Evolutionary conservation across 2,797 vertebrate species (phyloP).

Genomic region (Siniperca scherzeri): DNA sequence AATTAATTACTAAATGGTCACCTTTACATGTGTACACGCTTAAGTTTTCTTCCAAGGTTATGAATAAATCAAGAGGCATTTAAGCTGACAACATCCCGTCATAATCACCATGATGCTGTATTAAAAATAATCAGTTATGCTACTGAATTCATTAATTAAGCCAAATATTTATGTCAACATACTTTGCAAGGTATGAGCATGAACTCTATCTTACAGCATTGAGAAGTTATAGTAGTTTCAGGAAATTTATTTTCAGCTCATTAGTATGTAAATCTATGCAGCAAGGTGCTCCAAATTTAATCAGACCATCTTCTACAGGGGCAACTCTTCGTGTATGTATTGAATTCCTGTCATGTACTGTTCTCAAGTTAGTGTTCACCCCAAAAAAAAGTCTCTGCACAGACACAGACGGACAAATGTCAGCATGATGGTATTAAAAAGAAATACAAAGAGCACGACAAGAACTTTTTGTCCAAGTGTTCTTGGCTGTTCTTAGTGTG

Average conservation of each 20-base stretch:
- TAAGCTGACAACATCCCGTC: conserved; percentile 22
- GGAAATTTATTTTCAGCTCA: conserved; percentile 14
- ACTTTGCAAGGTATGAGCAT: conserved; percentile 33
- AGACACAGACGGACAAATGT: conserved; percentile 26
- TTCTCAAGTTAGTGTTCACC: conserved; percentile 13
- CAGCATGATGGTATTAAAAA: conserved; percentile 14
- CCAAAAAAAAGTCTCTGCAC: conserved; percentile 20
- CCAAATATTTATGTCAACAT: conserved; percentile 45
- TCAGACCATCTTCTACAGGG: conserved; percentile 52
- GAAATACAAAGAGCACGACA: conserved; percentile 23
- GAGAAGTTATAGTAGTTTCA: conserved; percentile 22
- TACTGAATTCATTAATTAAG: conserved; percentile 71
- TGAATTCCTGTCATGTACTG: conserved; percentile 40
- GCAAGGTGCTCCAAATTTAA: conserved; percentile 58
- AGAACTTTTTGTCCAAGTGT: conserved; percentile 30
- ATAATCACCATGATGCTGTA: conserved; percentile 37
- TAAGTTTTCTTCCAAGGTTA: conserved; percentile 26
- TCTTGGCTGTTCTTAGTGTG: conserved; percentile 27
- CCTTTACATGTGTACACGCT: conserved; percentile 14
- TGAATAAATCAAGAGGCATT: conserved; percentile 66
- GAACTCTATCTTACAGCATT: conserved; percentile 4
- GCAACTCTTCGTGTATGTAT: conserved; percentile 9
- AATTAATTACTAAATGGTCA: conserved; percentile 53
- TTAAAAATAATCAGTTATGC: conserved; percentile 55
- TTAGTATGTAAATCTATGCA: conserved; percentile 66